Conservation (phyloP, 2,113 vertebrate species). For the Trogon melanurus region DNA sequence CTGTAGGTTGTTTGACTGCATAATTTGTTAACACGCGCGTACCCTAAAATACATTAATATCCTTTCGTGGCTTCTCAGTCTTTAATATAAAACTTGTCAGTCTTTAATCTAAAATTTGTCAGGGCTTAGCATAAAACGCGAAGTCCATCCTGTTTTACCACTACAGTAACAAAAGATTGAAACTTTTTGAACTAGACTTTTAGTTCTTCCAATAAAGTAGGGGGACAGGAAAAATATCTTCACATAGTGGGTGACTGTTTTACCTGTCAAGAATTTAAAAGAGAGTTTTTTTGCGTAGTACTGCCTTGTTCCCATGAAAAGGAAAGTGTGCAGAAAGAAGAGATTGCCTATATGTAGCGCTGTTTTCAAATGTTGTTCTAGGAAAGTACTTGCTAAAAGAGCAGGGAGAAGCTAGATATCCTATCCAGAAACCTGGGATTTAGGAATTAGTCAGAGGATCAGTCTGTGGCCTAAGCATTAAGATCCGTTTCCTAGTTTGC, state of each 20-base stretch:
- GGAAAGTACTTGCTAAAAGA: background rate
- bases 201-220: background rate
- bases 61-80: background rate
- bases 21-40: background rate
- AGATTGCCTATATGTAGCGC: background rate
- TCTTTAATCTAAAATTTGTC: background rate
- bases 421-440: background rate
- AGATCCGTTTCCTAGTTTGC: background rate
- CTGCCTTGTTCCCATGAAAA: background rate
- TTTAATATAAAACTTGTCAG: background rate
- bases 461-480: background rate
- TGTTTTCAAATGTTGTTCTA: conserved; percentile 10
- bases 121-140: background rate
- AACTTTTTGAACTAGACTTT: background rate
- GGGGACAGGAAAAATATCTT: background rate
- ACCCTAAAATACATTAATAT: background rate
- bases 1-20: background rate
- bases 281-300: background rate
- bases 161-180: background rate
- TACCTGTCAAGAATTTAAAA: background rate
- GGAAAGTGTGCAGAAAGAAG: background rate
- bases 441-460: background rate
- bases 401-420: background rate
- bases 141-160: background rate
- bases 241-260: background rate